Evolutionary conservation across 1,140 invertebrate species (phyloP).

Genomic region (Wiebesia pumilae): DNA sequence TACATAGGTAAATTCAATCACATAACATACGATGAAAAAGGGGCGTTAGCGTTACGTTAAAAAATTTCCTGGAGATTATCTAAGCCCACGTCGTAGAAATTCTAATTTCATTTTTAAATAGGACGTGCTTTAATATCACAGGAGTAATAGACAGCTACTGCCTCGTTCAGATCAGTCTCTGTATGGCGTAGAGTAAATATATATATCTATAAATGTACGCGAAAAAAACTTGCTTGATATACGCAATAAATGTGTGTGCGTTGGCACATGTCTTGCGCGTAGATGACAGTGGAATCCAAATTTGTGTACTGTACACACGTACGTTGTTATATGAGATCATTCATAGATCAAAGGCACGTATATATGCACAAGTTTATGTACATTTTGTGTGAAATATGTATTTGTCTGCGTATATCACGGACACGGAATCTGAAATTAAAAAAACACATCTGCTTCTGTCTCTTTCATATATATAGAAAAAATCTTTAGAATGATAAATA

Average conservation of each 20-base stretch:
- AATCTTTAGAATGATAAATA: neutral
- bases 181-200: neutral
- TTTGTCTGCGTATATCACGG: neutral
- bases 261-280: too few relatives aligned
- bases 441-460: neutral
- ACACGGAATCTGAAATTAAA: neutral
- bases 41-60: too few relatives aligned
- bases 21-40: neutral
- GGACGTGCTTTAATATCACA: neutral
- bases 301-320: neutral
- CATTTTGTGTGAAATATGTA: neutral
- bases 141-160: neutral
- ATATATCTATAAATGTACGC: neutral
- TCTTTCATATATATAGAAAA: neutral
- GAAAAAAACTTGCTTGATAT: constrained; percentile 8
- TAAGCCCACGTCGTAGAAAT: constrained; percentile 6
- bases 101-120: constrained; percentile 51
- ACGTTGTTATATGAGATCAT: constrained; percentile 8
- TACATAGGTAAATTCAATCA: neutral
- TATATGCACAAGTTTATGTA: neutral
- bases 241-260: neutral
- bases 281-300: neutral
- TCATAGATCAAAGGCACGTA: neutral
- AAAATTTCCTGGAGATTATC: constrained; percentile 40
- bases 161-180: neutral